phyloP scores from a whole-genome alignment of 2,797 vertebrate genomes.

The Steatocranus sp. region DNA sequence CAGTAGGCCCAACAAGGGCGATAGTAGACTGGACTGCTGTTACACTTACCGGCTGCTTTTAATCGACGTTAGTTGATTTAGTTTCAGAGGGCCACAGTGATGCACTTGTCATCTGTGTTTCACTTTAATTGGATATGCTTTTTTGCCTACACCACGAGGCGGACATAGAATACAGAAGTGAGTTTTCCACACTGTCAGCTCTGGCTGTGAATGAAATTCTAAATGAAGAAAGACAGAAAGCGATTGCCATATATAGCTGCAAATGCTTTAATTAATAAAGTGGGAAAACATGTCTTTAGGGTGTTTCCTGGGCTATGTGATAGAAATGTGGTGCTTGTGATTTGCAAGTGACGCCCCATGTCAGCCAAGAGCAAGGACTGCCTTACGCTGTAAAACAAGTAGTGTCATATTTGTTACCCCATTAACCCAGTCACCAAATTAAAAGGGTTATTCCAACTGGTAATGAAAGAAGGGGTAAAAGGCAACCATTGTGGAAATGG shows the following conservation, averaged over 20 bases:
- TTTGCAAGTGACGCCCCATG: not conserved
- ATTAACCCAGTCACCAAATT: not conserved
- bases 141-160: not conserved
- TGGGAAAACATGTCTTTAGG: not conserved
- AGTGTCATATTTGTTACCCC: not conserved
- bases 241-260: not conserved
- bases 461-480: not conserved
- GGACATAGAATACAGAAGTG: not conserved
- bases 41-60: not conserved
- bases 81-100: not conserved
- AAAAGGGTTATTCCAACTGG: not conserved
- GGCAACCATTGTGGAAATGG: not conserved
- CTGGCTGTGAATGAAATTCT: not conserved
- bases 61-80: conserved; percentile 4
- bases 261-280: not conserved
- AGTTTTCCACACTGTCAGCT: not conserved
- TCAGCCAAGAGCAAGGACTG: not conserved
- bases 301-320: not conserved
- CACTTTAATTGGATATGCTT: conserved; percentile 17
- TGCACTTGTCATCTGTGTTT: conserved; percentile 19
- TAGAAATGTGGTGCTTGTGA: not conserved
- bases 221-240: not conserved
- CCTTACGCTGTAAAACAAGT: not conserved
- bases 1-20: not conserved
- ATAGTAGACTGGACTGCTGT: not conserved